Conservation (phyloP, 1,140 invertebrate genomes). For the Drosophila mauritiana region DNA sequence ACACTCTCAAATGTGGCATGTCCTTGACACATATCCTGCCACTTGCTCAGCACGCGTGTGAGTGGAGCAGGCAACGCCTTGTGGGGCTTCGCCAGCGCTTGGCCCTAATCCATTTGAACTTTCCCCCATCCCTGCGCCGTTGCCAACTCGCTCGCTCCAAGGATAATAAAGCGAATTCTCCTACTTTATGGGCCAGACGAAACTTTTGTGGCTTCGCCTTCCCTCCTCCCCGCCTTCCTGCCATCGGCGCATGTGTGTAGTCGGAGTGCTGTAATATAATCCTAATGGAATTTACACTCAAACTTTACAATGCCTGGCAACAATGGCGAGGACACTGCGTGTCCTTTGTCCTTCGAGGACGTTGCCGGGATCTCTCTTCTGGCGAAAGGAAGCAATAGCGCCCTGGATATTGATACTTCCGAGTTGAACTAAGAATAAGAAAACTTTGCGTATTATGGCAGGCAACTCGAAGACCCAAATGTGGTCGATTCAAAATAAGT, state of each 20-base stretch:
- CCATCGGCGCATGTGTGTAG: conserved; percentile 7
- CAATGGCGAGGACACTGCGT: conserved; percentile 49
- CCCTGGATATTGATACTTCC: neutral
- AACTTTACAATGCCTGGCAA: conserved; percentile 63
- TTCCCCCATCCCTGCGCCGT: conserved; percentile 11
- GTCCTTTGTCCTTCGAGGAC: conserved; percentile 52
- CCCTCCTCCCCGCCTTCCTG: neutral
- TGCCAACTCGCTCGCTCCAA: conserved; percentile 45
- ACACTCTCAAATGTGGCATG: conserved; percentile 38
- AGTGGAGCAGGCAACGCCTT: conserved; percentile 59
- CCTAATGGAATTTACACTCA: conserved; percentile 81
- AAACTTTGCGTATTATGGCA: too few relatives aligned
- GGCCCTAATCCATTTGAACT: conserved; percentile 80
- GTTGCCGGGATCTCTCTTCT: neutral
- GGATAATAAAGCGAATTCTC: conserved; percentile 75
- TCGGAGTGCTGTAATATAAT: conserved; percentile 69
- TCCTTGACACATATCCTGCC: conserved; percentile 76
- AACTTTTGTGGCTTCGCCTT: conserved; percentile 75
- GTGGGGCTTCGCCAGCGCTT: conserved; percentile 57
- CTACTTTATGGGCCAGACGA: conserved; percentile 64
- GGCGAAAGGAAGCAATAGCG: neutral
- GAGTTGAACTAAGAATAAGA: conserved; percentile 9
- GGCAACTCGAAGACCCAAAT: too few relatives aligned
- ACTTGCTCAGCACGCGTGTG: conserved; percentile 57
- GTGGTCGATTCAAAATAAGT: too few relatives aligned